Conservation (phyloP, 2,113 vertebrate species). For the Dicrurus megarhynchus region DNA sequence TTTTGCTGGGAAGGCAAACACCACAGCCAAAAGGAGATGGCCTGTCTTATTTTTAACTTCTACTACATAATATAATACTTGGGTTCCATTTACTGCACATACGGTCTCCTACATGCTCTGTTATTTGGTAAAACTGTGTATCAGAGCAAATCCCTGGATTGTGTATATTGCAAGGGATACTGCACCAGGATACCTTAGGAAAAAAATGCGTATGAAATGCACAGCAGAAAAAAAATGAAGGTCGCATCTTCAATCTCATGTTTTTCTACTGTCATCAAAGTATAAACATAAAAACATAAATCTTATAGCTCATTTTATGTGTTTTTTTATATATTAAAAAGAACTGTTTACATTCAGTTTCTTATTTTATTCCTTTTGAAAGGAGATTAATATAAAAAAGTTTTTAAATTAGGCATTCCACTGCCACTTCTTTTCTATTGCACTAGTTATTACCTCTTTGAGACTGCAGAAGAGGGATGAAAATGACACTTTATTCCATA, state of each 20-base stretch:
- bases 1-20: neutral
- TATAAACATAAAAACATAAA: neutral
- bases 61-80: neutral
- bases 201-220: neutral
- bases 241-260: neutral
- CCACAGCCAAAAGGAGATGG: neutral
- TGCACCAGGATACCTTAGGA: neutral
- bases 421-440: neutral
- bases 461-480: neutral
- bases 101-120: neutral
- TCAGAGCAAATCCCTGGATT: neutral
- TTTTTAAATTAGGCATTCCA: slow-evolving; percentile 15
- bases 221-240: neutral
- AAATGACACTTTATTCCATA: neutral
- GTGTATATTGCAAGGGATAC: slow-evolving; percentile 6
- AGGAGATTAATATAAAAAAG: neutral
- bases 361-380: slow-evolving; percentile 33
- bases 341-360: neutral
- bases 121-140: neutral
- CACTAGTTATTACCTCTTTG: neutral
- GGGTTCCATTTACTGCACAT: neutral
- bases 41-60: neutral
- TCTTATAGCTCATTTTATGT: neutral
- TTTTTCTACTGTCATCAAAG: slow-evolving; percentile 1
- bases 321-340: slow-evolving; percentile 33